Percentiles rank a stretch among this genome's conserved stretches.
These are phyloP conservation scores for Cryptoprocta ferox DNA, from an alignment of 2,797 vertebrate species.

Conservation along the genomic window DNA sequence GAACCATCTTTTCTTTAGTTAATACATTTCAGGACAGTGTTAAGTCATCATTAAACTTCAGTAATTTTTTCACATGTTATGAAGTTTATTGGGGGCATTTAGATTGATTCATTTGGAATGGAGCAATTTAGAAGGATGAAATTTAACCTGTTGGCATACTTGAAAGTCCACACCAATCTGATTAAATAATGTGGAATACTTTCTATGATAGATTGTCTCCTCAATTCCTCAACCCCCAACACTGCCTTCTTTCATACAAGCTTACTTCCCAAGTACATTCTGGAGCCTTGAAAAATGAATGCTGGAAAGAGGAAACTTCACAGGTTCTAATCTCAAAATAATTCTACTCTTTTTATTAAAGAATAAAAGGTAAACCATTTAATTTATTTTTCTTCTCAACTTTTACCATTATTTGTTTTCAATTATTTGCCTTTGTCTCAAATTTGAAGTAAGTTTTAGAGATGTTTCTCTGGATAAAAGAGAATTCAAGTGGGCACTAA, in stretches of 20 bases:
- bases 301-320: neutral
- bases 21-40: constrained; percentile 2
- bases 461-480: neutral
- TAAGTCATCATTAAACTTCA: neutral
- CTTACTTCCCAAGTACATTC: neutral
- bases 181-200: neutral
- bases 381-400: neutral
- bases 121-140: neutral
- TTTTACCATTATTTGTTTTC: neutral
- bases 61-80: neutral
- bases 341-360: neutral
- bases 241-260: neutral
- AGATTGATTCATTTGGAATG: neutral
- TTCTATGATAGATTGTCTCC: neutral
- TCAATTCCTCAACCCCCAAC: neutral
- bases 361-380: neutral
- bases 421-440: neutral
- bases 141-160: neutral
- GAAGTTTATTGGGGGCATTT: neutral
- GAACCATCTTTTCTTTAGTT: neutral
- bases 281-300: neutral
- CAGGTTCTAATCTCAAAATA: neutral
- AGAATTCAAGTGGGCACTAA: neutral
- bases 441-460: neutral
- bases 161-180: neutral